Percentiles rank a stretch among this genome's conserved stretches.
These are phyloP conservation scores for Montipora capitata DNA, from an alignment of 92 coral and sea anemone genomes.

Conservation along the genomic window DNA sequence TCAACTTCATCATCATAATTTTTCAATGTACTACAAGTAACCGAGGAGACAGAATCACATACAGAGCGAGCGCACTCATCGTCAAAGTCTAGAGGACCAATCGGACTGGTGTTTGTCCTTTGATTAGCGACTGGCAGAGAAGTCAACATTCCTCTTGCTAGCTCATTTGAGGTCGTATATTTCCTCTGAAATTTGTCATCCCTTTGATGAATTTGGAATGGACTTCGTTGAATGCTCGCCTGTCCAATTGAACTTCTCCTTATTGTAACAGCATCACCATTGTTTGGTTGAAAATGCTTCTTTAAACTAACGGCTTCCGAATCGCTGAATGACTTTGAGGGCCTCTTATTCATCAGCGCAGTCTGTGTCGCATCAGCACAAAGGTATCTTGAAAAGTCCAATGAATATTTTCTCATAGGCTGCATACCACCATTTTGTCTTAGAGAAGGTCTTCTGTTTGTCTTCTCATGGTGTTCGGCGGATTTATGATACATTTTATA, in stretches of 20 bases:
- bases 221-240: conserved; percentile 4
- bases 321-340: conserved; percentile 37
- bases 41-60: conserved; percentile 49
- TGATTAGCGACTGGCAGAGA: background rate
- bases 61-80: conserved; percentile 27
- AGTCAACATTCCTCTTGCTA: background rate
- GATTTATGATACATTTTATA: background rate
- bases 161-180: background rate
- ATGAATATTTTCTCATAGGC: conserved; percentile 7
- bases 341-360: conserved; percentile 2
- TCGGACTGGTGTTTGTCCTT: background rate
- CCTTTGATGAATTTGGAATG: background rate
- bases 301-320: conserved; percentile 9
- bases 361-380: background rate
- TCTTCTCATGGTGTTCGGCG: background rate
- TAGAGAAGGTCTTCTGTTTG: background rate
- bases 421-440: background rate
- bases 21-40: conserved; percentile 19
- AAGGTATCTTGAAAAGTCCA: conserved; percentile 44
- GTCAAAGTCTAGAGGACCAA: background rate
- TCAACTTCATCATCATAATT: background rate
- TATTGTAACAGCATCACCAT: no score
- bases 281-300: background rate
- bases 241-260: background rate
- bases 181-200: conserved; percentile 32